Conservation (phyloP, 2,888 invertebrate genomes). For the Drosophila macrospina region DNA sequence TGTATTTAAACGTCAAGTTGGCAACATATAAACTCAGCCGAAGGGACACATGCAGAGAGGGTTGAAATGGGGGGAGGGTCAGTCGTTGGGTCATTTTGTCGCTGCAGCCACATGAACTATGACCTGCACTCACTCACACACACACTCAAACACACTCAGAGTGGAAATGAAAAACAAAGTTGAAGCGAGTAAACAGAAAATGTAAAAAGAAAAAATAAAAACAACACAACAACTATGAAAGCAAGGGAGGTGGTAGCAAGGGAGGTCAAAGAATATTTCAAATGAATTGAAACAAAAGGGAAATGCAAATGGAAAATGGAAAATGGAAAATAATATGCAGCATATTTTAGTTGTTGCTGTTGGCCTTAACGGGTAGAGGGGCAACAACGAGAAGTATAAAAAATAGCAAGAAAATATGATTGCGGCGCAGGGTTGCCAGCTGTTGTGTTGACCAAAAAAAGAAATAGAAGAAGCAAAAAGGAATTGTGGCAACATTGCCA, state of each 20-base stretch:
- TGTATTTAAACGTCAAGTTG: conserved; percentile 59
- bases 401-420: conserved; percentile 46
- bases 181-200: conserved; percentile 51
- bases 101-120: conserved; percentile 42
- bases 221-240: conserved; percentile 24
- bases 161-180: conserved; percentile 63
- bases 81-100: conserved; percentile 35
- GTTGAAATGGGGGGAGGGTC: conserved; percentile 27
- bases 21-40: conserved; percentile 38
- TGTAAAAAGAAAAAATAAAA: conserved; percentile 17
- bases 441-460: conserved; percentile 36
- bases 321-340: conserved; percentile 65
- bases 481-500: conserved; percentile 66
- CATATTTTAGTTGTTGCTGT: conserved; percentile 69
- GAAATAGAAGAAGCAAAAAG: conserved; percentile 33
- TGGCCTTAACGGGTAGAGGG: too few relatives aligned
- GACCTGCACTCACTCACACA: conserved; percentile 36
- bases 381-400: conserved; percentile 13
- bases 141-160: conserved; percentile 21
- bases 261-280: conserved; percentile 53
- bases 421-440: conserved; percentile 60
- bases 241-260: background rate
- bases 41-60: background rate
- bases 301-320: conserved; percentile 63
- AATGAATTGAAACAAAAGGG: conserved; percentile 70